Base-by-base conservation (phyloP, 2,888 invertebrate genomes). In the Drosophila mayaguana region DNA sequence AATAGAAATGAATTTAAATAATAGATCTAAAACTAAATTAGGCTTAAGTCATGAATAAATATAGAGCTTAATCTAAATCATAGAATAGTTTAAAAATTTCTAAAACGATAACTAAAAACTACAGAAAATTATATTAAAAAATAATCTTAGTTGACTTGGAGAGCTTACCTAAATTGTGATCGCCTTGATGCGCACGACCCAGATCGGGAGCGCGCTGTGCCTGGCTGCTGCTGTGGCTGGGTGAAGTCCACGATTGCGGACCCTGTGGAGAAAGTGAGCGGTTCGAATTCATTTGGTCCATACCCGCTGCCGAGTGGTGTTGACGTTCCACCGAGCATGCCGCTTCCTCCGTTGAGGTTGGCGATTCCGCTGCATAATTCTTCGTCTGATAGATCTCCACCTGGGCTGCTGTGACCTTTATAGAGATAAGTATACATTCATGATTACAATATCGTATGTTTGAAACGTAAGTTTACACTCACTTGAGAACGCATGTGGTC, bases 401-500 rank as follows among this genome's bases (percentile, higher is more conserved):
- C 92, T 92, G 93, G 93, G 93, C 93, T 93, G 93, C 93, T 92
- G 93, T 93, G 92, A 92, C 92, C 93, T 93, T 38, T 46, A 75
- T 40, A 18, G 6, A 45, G 18, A 45, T 62, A 40, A 45, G n/a
- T 11, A 12, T 1, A 53, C 25, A 22, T 5, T 12, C n/a, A 22
- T 36, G 9, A 34, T 36, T 38, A 22, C 3, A n/a, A 14, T 18
- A 4, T n/a, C 12, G 3, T 14, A 18, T 11, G 6, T 0, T 11
- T 12, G 12, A 2, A 0, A 12, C 1, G 1, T 2, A 18, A 14
- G 0, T 8, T 1, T 14, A 8, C 3, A 77, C 80, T 83, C 78
- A 93, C 94, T 94, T 94, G 94, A 94, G 94, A 94, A 94, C 94
- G 93, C 94, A 92, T 93, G 93, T 90, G 93, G 92, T 92, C 92